Evolutionary conservation across 2,113 vertebrate genomes (phyloP), one percentile per base, ranked within the genome.

Genomic region (Ardeotis arabs): DNA sequence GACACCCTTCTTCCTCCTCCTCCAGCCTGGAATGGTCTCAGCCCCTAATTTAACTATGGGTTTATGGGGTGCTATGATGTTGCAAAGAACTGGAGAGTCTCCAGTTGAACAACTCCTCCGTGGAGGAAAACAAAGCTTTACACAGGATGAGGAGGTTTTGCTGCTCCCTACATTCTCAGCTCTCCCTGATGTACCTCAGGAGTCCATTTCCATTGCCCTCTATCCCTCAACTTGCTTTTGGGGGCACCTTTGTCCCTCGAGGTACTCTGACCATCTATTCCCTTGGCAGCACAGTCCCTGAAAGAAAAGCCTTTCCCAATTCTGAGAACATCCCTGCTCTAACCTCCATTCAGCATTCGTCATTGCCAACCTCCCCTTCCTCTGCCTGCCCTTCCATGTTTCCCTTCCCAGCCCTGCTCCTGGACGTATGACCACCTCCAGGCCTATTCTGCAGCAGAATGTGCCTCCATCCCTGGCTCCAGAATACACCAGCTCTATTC

Each of bases 321-420:
- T 23, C 55, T 5, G 1, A 59, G 63, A 45, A 2, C 28, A n/a
- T 33, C 47, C 33, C 41, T 79, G 39, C 50, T 91, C 12, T 67
- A 45, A 31, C 12, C 27, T 68, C 62, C 22, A 7, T 45, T 39
- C 47, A 86, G 72, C 17, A 21, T 14, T 17, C 0, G 1, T 10
- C 9, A 4, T 13, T 49, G 22, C 11, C 5, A 0, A 22, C 23
- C 20, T 82, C 22, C 58, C 58, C 24, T 44, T 68, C 53, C 50
- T 77, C 31, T 35, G 39, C 7, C 6, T 4, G 1, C 10, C 17
- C 14, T 52, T 87, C 70, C 62, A n/a, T 0, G 1, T 1, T 9
- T 49, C 45, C 68, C 24, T 92, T 92, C 52, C 86, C 39, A 85
- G 52, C 14, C 66, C 31, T 35, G 28, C 72, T 80, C 37, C 72